Base-by-base conservation (phyloP, 2,113 vertebrate genomes). In the Sander vitreus region DNA sequence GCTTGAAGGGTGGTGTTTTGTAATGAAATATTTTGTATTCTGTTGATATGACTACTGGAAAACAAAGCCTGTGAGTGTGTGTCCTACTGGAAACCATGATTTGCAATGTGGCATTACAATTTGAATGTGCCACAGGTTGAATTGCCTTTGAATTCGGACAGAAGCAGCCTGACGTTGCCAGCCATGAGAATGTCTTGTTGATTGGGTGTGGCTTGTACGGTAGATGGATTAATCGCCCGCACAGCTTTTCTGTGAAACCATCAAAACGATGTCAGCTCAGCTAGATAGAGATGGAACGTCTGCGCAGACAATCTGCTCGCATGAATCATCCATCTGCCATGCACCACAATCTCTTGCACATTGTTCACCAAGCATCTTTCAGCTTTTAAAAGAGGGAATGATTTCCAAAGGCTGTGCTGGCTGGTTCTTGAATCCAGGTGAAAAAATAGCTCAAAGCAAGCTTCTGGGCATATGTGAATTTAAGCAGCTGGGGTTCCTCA, bases 401-500 rank as follows among this genome's bases (percentile, higher is more conserved):
- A 67, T 92, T 88, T 85, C n/a, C 16, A 50, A 73, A 81, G 73
- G 71, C 69, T 76, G 57, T 30, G 59, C 72, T 53, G 55, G 23
- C 78, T 73, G 51, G 6, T 11, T 77, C 62, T 73, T 81, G 58
- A 78, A 88, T 90, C 71, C 89, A 94, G 91, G 93, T 94, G 91
- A 94, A 90, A 94, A 89, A 91, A 92, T 73, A 79, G 86, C 89
- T 91, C 75, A 71, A 78, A 87, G 85, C 81, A 73, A 62, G 73
- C 89, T 90, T 73, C 87, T 88, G 67, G 83, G 84, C 83, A 84
- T 67, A 76, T 85, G 80, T 88, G 89, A 86, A 78, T 90, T 87
- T 82, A 87, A 88, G 81, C 93, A 93, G 93, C 93, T 94, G 93
- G 70, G 93, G 55, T 91, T 90, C 68, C 78, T 91, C 82, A 90